These are phyloP conservation scores for Xiphias gladius DNA, from an alignment of 2,113 vertebrate species.

Conservation along the genomic window DNA sequence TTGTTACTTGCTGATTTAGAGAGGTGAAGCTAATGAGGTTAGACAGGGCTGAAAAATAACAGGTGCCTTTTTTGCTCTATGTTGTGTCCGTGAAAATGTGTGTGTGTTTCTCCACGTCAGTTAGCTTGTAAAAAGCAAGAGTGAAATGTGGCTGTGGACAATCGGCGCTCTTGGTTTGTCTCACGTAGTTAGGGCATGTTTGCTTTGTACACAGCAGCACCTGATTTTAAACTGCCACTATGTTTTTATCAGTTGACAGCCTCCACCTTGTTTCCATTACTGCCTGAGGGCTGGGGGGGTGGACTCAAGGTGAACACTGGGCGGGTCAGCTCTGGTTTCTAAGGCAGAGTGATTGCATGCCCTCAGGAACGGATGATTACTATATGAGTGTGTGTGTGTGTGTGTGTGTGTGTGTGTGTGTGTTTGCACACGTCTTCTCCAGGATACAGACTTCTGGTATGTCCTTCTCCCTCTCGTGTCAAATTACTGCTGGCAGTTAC, in stretches of 20 bases:
- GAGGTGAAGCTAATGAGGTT: slow-evolving; percentile 25
- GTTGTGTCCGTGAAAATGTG: background rate
- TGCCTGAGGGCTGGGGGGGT: background rate
- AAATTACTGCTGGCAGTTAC: slow-evolving; percentile 8
- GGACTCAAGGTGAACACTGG: slow-evolving; percentile 63
- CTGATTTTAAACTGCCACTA: slow-evolving; percentile 19
- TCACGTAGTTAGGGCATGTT: slow-evolving; percentile 54
- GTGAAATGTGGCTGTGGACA: background rate
- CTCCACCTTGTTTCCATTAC: slow-evolving; percentile 28
- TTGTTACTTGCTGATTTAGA: slow-evolving; percentile 15
- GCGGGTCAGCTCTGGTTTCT: slow-evolving; percentile 20
- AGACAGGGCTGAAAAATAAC: background rate
- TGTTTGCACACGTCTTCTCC: slow-evolving; percentile 29
- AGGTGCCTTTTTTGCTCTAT: background rate
- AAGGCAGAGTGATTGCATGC: slow-evolving; percentile 44
- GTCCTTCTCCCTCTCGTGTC: slow-evolving; percentile 22
- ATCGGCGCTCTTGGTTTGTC: background rate
- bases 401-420: background rate
- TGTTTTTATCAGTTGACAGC: background rate
- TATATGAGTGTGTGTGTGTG: background rate
- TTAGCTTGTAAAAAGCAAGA: background rate
- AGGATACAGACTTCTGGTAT: slow-evolving; percentile 45
- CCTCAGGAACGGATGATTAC: background rate
- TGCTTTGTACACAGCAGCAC: slow-evolving; percentile 59
- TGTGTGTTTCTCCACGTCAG: background rate